Percentiles rank a stretch among this genome's conserved stretches.
These are phyloP conservation scores for Rhabdomys dilectus DNA, from an alignment of 2,113 vertebrate species.

Conservation along the genomic window DNA sequence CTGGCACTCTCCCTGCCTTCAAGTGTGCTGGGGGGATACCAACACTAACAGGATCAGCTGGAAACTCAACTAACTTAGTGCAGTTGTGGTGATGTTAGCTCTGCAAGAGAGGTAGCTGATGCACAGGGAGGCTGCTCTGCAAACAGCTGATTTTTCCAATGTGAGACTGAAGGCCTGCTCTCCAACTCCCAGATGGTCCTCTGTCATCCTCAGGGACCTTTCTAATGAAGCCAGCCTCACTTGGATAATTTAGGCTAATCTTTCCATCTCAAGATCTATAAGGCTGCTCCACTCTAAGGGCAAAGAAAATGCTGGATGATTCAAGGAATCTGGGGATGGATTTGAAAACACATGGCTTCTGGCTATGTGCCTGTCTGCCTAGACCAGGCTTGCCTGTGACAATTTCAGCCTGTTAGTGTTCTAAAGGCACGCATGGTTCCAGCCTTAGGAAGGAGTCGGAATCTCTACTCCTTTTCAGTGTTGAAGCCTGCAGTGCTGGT, in stretches of 20 bases:
- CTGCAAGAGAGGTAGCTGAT: neutral
- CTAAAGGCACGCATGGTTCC: neutral
- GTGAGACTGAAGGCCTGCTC: neutral
- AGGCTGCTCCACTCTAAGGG: constrained; percentile 34
- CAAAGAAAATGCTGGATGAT: constrained; percentile 72
- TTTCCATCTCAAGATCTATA: neutral
- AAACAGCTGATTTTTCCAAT: neutral
- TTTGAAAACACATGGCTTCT: constrained; percentile 56
- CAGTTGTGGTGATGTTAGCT: too few species aligned
- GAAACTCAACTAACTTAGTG: neutral
- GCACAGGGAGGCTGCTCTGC: neutral
- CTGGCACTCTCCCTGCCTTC: constrained; percentile 23
- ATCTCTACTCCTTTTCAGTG: constrained; percentile 46
- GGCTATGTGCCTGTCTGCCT: neutral
- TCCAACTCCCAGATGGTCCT: neutral
- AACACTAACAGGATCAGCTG: neutral
- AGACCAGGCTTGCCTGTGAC: neutral
- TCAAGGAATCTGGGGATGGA: constrained; percentile 53
- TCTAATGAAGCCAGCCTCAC: neutral
- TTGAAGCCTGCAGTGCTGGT: constrained; percentile 30
- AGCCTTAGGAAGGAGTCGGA: constrained; percentile 40
- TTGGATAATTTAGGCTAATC: neutral
- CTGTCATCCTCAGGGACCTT: neutral
- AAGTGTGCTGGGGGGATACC: constrained; percentile 15
- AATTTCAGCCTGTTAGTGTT: constrained; percentile 29